Percentiles rank a stretch among this genome's conserved stretches.
Evolutionary conservation across 2,888 invertebrate species (phyloP).

Genomic region (Calameuta pallipes): DNA sequence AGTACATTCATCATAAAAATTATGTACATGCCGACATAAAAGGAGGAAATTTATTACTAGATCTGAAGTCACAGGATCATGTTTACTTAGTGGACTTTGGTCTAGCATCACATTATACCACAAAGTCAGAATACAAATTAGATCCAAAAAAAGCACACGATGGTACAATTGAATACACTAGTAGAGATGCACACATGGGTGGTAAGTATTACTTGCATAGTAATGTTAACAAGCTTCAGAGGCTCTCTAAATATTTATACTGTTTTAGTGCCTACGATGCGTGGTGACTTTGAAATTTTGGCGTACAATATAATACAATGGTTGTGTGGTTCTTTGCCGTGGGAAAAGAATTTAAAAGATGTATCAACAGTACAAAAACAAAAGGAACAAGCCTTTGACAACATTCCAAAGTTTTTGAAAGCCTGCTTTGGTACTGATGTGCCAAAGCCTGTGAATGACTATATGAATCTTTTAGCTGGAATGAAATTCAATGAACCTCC

Average conservation of each 20-base stretch:
- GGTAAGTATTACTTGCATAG: conserved; percentile 20
- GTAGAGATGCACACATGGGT: conserved; percentile 95
- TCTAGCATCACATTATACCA: conserved; percentile 81
- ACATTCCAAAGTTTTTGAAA: conserved; percentile 66
- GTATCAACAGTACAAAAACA: conserved; percentile 74
- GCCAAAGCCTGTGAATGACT: conserved; percentile 64
- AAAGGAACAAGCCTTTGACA: conserved; percentile 77
- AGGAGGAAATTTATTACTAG: conserved; percentile 91
- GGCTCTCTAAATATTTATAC: not conserved
- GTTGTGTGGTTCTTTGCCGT: conserved; percentile 85
- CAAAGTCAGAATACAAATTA: conserved; percentile 82
- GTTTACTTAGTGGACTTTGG: conserved; percentile 95
- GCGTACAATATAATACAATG: conserved; percentile 95
- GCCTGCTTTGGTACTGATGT: conserved; percentile 63
- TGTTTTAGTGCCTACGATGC: conserved; percentile 77
- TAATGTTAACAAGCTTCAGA: not conserved
- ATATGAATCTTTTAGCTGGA: conserved; percentile 75
- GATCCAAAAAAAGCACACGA: conserved; percentile 95
- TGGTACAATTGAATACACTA: conserved; percentile 97
- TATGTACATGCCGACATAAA: conserved; percentile 98
- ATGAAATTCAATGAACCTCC: conserved; percentile 79
- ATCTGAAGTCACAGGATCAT: conserved; percentile 75
- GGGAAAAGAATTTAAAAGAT: conserved; percentile 78
- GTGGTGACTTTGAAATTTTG: conserved; percentile 94
- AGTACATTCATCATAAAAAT: conserved; percentile 90